Evolutionary conservation across 1,140 invertebrate genomes (phyloP).

Genomic region (Caenorhabditis tropicalis): DNA sequence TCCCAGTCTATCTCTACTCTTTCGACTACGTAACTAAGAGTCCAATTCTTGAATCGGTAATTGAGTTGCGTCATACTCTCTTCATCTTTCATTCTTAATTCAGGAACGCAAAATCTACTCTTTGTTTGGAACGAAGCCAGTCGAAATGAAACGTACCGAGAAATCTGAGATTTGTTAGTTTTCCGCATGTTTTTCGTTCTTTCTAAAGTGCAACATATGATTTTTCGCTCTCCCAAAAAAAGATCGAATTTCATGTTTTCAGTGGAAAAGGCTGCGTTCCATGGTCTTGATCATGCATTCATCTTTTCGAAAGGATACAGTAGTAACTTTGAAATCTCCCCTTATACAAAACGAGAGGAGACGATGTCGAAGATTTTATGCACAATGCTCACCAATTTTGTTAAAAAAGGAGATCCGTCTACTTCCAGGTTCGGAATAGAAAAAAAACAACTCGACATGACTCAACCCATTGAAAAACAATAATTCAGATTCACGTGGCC

Average conservation of each 20-base stretch:
- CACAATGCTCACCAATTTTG: constrained; percentile 70
- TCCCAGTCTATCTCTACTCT: constrained; percentile 68
- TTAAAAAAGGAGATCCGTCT: constrained; percentile 65
- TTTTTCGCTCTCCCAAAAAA: background rate
- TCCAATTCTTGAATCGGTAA: constrained; percentile 66
- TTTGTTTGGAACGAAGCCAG: constrained; percentile 67
- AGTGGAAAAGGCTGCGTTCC: constrained; percentile 63
- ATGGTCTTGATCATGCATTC: constrained; percentile 70
- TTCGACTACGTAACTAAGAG: constrained; percentile 70
- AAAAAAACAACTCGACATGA: constrained; percentile 5
- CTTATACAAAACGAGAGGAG: constrained; percentile 66
- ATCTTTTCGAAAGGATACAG: constrained; percentile 70
- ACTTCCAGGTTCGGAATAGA: constrained; percentile 60
- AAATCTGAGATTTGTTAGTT: constrained; percentile 30
- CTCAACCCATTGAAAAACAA: constrained; percentile 63
- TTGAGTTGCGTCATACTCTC: constrained; percentile 44
- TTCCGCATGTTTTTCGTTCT: constrained; percentile 28
- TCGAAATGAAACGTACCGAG: constrained; percentile 64
- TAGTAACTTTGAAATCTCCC: constrained; percentile 65
- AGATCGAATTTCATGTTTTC: background rate
- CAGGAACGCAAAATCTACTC: constrained; percentile 57
- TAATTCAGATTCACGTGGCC: constrained; percentile 52
- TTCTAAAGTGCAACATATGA: background rate
- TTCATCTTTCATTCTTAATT: background rate
- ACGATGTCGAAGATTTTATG: constrained; percentile 67